A percentile compares a stretch with the other conserved stretches of the same genome.
These are phyloP conservation scores for Betta splendens DNA, from an alignment of 2,797 vertebrate genomes.

Conservation along the genomic window DNA sequence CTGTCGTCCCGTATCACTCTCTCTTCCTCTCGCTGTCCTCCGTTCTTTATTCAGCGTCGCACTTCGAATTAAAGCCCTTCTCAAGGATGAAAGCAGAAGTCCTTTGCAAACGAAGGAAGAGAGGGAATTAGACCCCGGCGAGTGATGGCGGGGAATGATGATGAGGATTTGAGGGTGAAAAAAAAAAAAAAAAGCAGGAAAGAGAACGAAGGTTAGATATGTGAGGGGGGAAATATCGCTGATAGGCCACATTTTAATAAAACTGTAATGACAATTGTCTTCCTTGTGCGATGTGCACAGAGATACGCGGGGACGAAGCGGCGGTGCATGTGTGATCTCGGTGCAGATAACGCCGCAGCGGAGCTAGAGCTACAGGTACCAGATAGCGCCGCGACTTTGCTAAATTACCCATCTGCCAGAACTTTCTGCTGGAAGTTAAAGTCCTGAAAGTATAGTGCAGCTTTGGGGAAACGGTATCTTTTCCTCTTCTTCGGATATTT, in stretches of 20 bases:
- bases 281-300: constrained; percentile 53
- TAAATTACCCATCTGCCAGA: constrained; percentile 45
- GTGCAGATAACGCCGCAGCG: constrained; percentile 49
- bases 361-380: constrained; percentile 55
- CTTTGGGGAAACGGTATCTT: constrained; percentile 40
- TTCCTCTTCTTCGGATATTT: constrained; percentile 37
- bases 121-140: constrained; percentile 74
- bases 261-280: constrained; percentile 79
- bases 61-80: constrained; percentile 89
- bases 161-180: constrained; percentile 70
- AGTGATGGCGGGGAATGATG: constrained; percentile 77
- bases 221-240: constrained; percentile 64
- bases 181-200: constrained; percentile 22
- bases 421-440: constrained; percentile 59
- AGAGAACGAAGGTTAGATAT: constrained; percentile 61
- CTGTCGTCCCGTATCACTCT: constrained; percentile 69
- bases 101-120: constrained; percentile 82
- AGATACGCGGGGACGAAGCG: constrained; percentile 53
- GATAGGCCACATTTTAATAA: constrained; percentile 76
- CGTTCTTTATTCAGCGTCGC: constrained; percentile 82
- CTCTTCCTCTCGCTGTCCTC: constrained; percentile 36
- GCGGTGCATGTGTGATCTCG: constrained; percentile 48
- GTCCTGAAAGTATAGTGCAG: constrained; percentile 45
- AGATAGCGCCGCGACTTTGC: constrained; percentile 27
- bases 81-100: constrained; percentile 87